Evolutionary conservation across 1,140 invertebrate species (phyloP).

Genomic region (Colletes gigas): DNA sequence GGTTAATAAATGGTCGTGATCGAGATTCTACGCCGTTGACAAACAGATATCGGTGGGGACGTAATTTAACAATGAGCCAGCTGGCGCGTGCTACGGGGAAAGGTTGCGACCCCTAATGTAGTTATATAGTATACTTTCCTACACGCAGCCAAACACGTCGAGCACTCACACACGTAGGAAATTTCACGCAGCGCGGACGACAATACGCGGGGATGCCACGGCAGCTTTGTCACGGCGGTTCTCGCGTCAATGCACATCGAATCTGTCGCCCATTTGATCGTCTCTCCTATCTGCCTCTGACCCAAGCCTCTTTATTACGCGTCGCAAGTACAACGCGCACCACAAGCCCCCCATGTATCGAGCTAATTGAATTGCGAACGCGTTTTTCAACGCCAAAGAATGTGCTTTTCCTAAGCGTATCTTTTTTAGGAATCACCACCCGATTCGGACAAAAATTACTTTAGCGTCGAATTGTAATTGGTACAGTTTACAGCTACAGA

Average conservation of each 20-base stretch:
- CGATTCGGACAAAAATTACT: no score
- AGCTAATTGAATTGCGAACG: constrained; percentile 61
- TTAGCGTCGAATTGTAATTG: no score
- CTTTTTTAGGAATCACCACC: constrained; percentile 7
- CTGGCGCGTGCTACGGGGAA: constrained; percentile 79
- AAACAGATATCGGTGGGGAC: constrained; percentile 76
- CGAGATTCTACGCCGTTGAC: constrained; percentile 60
- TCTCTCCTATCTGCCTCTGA: constrained; percentile 59
- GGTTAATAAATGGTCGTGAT: constrained; percentile 22
- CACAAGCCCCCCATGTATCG: constrained; percentile 47
- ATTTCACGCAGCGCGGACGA: constrained; percentile 63
- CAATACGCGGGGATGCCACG: constrained; percentile 78
- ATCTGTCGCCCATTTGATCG: constrained; percentile 70
- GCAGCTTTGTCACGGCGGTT: constrained; percentile 80
- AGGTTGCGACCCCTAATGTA: constrained; percentile 80
- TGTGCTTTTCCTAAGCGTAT: background rate
- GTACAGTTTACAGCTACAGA: no score
- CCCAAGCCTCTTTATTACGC: constrained; percentile 3
- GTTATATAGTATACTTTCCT: constrained; percentile 76
- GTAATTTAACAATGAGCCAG: constrained; percentile 82
- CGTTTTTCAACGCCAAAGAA: constrained; percentile 1
- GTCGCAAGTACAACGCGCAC: background rate
- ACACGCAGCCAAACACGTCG: constrained; percentile 56
- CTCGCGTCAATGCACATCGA: constrained; percentile 80
- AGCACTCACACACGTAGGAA: constrained; percentile 43